Percentiles rank a stretch among this genome's conserved stretches.
phyloP scores from a whole-genome alignment of 2,113 vertebrate genomes.

The Percopsis transmontana region DNA sequence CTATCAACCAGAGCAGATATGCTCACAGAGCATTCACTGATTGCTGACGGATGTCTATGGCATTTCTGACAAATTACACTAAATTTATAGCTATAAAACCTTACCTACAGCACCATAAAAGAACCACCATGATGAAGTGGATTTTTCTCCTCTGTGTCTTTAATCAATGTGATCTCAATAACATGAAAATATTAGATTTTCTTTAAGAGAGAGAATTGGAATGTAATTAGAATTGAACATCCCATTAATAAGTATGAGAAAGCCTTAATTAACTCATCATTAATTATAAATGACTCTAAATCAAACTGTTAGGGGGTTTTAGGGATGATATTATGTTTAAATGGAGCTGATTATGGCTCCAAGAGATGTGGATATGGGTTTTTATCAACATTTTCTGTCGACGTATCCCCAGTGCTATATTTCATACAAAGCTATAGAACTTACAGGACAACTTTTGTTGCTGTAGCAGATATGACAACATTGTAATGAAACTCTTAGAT shows the following conservation, averaged over 20 bases:
- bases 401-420: background rate
- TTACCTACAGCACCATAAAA: too few species aligned
- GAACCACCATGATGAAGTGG: background rate
- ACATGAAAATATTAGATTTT: conserved; percentile 62
- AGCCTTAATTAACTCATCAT: conserved; percentile 73
- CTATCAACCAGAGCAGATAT: too few species aligned
- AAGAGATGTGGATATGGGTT: conserved; percentile 17
- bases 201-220: conserved; percentile 62
- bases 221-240: conserved; percentile 76
- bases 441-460: background rate
- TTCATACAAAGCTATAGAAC: background rate
- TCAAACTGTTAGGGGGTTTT: conserved; percentile 67
- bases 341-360: conserved; percentile 42
- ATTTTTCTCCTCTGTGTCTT: conserved; percentile 9
- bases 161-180: conserved; percentile 44
- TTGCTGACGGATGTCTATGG: too few species aligned
- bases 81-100: too few species aligned
- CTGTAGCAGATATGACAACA: background rate
- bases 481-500: too few species aligned
- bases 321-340: conserved; percentile 43
- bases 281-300: conserved; percentile 77
- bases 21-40: too few species aligned
- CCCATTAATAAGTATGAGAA: conserved; percentile 72
- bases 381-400: conserved; percentile 3
- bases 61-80: too few species aligned